These are phyloP conservation scores for Nyctibius grandis DNA, from an alignment of 2,797 vertebrate genomes.

Conservation along the genomic window DNA sequence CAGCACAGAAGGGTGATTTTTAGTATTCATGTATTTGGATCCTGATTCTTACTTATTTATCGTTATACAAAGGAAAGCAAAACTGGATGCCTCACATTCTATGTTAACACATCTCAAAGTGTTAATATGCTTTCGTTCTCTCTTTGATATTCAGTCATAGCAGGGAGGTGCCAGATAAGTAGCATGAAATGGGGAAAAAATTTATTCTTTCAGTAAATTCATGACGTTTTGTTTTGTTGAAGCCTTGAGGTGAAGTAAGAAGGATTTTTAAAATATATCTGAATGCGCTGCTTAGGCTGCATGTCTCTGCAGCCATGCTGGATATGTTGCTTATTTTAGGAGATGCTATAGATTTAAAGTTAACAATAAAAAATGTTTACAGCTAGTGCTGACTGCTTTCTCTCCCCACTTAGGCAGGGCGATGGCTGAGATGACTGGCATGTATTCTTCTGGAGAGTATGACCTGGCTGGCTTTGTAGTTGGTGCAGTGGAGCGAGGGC, in stretches of 20 bases:
- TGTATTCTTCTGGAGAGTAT: conserved; percentile 73
- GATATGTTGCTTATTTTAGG: background rate
- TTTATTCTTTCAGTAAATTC: background rate
- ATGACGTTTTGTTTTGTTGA: background rate
- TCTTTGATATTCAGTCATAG: background rate
- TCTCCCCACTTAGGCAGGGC: conserved; percentile 74
- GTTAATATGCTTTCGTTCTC: background rate
- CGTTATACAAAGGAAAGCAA: background rate
- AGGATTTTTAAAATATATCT: background rate
- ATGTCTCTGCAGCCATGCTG: background rate
- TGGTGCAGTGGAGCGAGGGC: conserved; percentile 79
- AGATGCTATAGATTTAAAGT: background rate
- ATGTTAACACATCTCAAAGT: background rate
- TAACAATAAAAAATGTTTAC: background rate
- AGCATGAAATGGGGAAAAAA: background rate
- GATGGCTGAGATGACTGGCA: conserved; percentile 74
- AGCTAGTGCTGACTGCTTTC: background rate
- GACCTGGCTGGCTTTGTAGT: conserved; percentile 87
- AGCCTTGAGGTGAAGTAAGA: background rate
- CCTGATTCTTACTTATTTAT: background rate
- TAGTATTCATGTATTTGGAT: background rate
- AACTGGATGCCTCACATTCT: background rate
- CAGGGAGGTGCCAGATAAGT: background rate
- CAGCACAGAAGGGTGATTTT: background rate
- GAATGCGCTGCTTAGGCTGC: background rate